Evolutionary conservation across 2,888 invertebrate genomes (phyloP).

Genomic region (Meloe dianella): DNA sequence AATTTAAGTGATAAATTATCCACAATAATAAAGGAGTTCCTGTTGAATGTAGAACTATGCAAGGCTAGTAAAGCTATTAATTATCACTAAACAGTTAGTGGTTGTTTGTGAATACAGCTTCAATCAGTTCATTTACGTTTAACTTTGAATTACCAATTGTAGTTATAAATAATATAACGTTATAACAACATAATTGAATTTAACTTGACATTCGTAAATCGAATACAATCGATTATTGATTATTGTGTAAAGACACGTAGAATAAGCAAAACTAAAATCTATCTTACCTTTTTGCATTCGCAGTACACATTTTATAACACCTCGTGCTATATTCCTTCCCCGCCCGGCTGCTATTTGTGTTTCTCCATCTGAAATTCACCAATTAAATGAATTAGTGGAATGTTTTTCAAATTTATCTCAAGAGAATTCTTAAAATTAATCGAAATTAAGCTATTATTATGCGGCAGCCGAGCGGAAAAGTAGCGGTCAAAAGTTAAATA

Average conservation of each 20-base stretch:
- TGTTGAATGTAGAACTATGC: too few relatives aligned
- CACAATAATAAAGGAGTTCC: too few relatives aligned
- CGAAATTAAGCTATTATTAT: neutral
- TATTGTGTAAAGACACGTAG: neutral
- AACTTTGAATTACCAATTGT: neutral
- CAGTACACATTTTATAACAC: conserved; percentile 50
- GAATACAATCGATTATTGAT: neutral
- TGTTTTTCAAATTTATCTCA: neutral
- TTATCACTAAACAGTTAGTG: too few relatives aligned
- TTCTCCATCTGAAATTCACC: conserved; percentile 50
- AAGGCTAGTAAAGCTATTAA: neutral
- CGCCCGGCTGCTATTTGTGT: conserved; percentile 44
- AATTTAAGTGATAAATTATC: too few relatives aligned
- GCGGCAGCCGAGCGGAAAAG: conserved; percentile 27
- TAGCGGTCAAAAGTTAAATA: too few relatives aligned
- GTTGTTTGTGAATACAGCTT: neutral
- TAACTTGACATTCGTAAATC: too few relatives aligned
- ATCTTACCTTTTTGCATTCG: conserved; percentile 49
- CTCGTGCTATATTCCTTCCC: conserved; percentile 46
- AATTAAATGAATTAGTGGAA: conserved; percentile 21
- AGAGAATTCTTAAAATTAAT: neutral
- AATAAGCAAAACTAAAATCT: neutral
- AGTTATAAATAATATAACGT: too few relatives aligned
- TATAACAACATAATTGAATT: too few relatives aligned
- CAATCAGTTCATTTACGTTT: neutral